Conservation (phyloP, 2,888 invertebrate species). For the Drosophila anomalipes region DNA sequence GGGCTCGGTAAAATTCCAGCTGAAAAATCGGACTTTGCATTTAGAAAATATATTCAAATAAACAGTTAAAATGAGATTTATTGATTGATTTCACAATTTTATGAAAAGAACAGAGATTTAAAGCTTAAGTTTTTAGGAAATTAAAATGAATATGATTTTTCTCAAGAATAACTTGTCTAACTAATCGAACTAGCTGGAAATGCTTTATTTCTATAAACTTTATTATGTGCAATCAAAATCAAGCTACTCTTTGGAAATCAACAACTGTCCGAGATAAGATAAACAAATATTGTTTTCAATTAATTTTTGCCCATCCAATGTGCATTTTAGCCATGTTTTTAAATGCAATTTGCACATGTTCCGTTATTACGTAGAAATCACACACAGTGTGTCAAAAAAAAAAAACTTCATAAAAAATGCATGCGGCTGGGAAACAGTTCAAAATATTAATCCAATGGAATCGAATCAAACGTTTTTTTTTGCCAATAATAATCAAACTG, state of each 20-base stretch:
- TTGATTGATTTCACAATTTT: neutral
- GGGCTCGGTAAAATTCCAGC: neutral
- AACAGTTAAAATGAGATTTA: neutral
- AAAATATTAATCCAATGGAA: neutral
- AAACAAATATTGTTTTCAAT: neutral
- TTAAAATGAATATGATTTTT: neutral
- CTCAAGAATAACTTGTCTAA: neutral
- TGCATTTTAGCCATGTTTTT: neutral
- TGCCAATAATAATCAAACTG: neutral
- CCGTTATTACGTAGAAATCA: slow-evolving; percentile 30
- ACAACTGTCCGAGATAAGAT: slow-evolving; percentile 4
- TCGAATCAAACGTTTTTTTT: neutral
- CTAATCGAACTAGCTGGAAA: neutral
- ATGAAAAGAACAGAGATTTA: neutral
- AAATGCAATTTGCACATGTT: slow-evolving; percentile 13
- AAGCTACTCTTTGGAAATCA: neutral
- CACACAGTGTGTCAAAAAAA: neutral
- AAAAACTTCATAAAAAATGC: neutral
- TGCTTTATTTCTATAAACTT: neutral
- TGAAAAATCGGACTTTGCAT: neutral
- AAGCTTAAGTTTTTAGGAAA: neutral
- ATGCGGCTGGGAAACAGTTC: neutral
- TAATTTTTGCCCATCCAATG: neutral
- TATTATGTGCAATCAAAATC: neutral
- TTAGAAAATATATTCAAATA: neutral